Evolutionary conservation across 2,888 invertebrate species (phyloP), one percentile per base, ranked within the genome.

Genomic region (Drosophila affinis): DNA sequence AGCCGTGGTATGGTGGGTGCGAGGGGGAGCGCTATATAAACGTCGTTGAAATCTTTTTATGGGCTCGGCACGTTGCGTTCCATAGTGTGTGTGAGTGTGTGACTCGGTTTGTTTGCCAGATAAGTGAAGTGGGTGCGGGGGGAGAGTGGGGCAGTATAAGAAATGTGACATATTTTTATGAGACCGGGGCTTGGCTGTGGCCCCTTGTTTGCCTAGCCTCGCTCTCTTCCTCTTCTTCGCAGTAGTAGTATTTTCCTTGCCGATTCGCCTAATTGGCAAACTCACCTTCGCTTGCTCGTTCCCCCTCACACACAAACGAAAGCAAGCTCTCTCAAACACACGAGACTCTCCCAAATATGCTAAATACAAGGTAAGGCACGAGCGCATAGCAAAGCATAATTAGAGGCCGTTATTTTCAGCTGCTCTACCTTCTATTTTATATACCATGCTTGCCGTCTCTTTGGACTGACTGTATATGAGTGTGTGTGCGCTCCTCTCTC

Each of bases 21-120:
- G 54, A 27, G 24, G 17, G 24, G 21, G 49, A 39, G 10, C 47
- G 17, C 21, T 48, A 56, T 49, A 52, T 48, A 46, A 51, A 61
- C 61, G 54, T 64, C 61, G 39, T 39, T 39, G 65, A 69, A 69
- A 67, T 73, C 55, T 64, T 80, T 87, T 85, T 85, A 88, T 85
- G 85, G 85, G 86, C 80, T 83, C 81, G 85, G 83, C 85, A 79
- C 86, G 77, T 84, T 75, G 62, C 57, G 60, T 54, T 65, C 60
- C 27, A 57, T 65, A 72, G 65, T 73, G 67, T 63, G 62, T 54
- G 72, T 76, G 69, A 70, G 79, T 74, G 76, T 60, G 69, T 76
- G 78, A 45, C 32, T 68, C 56, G 52, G 56, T 39, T 68, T 68
- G 57, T 67, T 51, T 55, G 73, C 44, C 56, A 70, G 81, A 78